Conservation (phyloP, 2,888 invertebrate species). For the Agrotis exclamationis region DNA sequence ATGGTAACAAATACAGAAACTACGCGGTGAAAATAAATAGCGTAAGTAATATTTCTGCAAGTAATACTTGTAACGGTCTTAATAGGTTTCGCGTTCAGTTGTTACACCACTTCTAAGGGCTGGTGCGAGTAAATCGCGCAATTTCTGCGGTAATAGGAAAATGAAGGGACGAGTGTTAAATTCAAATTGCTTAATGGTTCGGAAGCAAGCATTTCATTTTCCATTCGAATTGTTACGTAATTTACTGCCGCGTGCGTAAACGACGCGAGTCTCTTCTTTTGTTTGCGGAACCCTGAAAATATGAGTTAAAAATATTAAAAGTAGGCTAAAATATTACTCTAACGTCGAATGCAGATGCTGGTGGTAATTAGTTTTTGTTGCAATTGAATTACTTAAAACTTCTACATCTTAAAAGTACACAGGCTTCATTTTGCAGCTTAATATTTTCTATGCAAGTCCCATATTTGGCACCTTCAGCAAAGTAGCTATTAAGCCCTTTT, state of each 20-base stretch:
- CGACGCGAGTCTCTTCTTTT: slow-evolving; percentile 80
- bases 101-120: slow-evolving; percentile 65
- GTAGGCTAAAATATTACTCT: slow-evolving; percentile 57
- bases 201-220: slow-evolving; percentile 90
- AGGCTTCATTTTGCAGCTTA: neutral
- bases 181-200: slow-evolving; percentile 90
- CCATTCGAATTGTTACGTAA: slow-evolving; percentile 89
- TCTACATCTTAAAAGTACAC: neutral
- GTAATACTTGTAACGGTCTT: slow-evolving; percentile 59
- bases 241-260: slow-evolving; percentile 86
- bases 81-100: slow-evolving; percentile 62
- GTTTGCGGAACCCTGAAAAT: slow-evolving; percentile 79
- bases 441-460: neutral
- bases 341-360: slow-evolving; percentile 41
- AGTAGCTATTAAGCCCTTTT: neutral
- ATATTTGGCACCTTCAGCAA: neutral
- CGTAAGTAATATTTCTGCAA: slow-evolving; percentile 52
- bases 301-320: slow-evolving; percentile 67
- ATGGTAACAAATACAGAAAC: slow-evolving; percentile 1
- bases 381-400: slow-evolving; percentile 16
- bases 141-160: slow-evolving; percentile 88
- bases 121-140: slow-evolving; percentile 77
- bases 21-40: slow-evolving; percentile 28
- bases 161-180: slow-evolving; percentile 91
- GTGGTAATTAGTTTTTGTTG: slow-evolving; percentile 39